These are phyloP conservation scores for Physocephala rufipes DNA, from an alignment of 2,888 invertebrate species.

Conservation along the genomic window DNA sequence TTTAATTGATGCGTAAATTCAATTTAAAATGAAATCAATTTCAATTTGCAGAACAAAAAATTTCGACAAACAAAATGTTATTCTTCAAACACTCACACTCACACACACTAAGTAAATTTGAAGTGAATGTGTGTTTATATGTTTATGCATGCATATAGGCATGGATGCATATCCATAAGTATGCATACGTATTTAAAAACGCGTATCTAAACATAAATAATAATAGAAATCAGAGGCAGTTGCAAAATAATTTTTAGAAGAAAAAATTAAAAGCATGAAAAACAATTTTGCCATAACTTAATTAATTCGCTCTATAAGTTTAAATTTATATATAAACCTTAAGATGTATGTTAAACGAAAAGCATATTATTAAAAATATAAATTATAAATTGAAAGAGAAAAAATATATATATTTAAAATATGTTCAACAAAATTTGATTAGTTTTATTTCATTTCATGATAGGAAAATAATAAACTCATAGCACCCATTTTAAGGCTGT, in stretches of 20 bases:
- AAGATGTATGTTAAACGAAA: slow-evolving; percentile 40
- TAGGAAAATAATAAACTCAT: too few species aligned
- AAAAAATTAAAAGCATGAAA: not conserved
- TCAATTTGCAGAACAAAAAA: too few species aligned
- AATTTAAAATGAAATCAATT: too few species aligned
- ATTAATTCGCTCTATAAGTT: slow-evolving; percentile 13
- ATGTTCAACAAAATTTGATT: slow-evolving; percentile 39
- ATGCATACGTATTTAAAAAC: slow-evolving; percentile 11
- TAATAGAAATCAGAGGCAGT: not conserved
- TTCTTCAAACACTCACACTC: slow-evolving; percentile 17
- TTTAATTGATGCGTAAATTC: too few species aligned
- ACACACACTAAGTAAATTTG: not conserved
- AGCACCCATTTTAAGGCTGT: too few species aligned
- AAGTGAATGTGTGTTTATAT: slow-evolving; percentile 19
- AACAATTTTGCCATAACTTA: slow-evolving; percentile 8
- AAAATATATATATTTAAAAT: slow-evolving; percentile 43
- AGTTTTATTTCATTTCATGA: slow-evolving; percentile 6
- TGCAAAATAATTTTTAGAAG: not conserved
- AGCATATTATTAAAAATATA: slow-evolving; percentile 35
- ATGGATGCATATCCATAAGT: slow-evolving; percentile 29
- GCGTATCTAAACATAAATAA: slow-evolving; percentile 18
- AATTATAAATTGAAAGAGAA: slow-evolving; percentile 37
- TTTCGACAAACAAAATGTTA: not conserved
- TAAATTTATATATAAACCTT: slow-evolving; percentile 34
- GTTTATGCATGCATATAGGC: slow-evolving; percentile 14